phyloP scores from a whole-genome alignment of 2,888 invertebrate species.

The Taphrorychus bicolor region DNA sequence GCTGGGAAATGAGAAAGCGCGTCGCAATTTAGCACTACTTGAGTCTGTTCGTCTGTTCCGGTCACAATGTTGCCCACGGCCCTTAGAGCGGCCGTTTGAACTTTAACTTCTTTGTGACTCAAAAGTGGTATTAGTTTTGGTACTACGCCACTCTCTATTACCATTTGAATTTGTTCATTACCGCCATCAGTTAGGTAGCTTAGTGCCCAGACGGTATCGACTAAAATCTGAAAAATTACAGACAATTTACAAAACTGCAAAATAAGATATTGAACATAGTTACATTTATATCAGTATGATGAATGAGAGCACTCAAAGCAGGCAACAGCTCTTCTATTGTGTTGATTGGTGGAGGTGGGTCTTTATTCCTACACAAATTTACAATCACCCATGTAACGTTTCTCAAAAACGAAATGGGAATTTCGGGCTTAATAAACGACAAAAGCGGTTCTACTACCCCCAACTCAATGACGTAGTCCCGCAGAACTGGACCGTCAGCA shows the following conservation, averaged over 20 bases:
- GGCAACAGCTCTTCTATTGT: slow-evolving; percentile 94
- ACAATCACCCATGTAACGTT: slow-evolving; percentile 99
- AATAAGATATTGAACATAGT: slow-evolving; percentile 57
- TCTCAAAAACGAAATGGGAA: slow-evolving; percentile 93
- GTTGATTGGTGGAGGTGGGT: slow-evolving; percentile 90
- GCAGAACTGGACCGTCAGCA: slow-evolving; percentile 92
- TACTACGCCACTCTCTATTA: slow-evolving; percentile 95
- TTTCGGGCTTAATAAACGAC: slow-evolving; percentile 93
- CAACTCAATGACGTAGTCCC: slow-evolving; percentile 93
- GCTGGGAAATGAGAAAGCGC: slow-evolving; percentile 94
- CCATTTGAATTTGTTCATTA: slow-evolving; percentile 97
- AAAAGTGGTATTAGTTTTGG: slow-evolving; percentile 93
- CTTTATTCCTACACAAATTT: slow-evolving; percentile 98
- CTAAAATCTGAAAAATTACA: slow-evolving; percentile 82
- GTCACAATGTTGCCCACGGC: slow-evolving; percentile 99
- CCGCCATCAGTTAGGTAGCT: slow-evolving; percentile 98
- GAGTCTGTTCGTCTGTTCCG: slow-evolving; percentile 98
- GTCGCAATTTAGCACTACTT: slow-evolving; percentile 92
- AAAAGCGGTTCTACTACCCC: slow-evolving; percentile 95
- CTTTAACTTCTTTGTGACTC: slow-evolving; percentile 94
- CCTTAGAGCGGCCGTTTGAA: slow-evolving; percentile 94
- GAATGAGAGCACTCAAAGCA: slow-evolving; percentile 90
- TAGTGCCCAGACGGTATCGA: slow-evolving; percentile 98
- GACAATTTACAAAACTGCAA: not conserved
- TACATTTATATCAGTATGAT: slow-evolving; percentile 95